These are phyloP conservation scores for Pungitius pungitius DNA, from an alignment of 2,113 vertebrate genomes.

Conservation along the genomic window DNA sequence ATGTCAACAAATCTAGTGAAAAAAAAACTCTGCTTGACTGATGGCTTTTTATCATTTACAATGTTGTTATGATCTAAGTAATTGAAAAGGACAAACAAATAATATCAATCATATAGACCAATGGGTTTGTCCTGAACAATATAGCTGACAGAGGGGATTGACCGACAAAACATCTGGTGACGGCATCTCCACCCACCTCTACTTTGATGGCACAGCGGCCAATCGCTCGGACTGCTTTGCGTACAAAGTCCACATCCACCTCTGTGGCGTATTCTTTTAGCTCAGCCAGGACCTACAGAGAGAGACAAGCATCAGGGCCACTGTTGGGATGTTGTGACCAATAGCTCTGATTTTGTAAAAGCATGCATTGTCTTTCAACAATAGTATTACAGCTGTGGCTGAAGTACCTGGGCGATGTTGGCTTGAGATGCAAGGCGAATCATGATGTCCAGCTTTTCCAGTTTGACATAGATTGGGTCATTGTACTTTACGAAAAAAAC, in stretches of 20 bases:
- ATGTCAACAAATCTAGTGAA: slow-evolving; percentile 16
- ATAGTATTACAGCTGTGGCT: not conserved
- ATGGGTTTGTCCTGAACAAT: not conserved
- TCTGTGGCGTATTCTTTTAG: slow-evolving; percentile 98
- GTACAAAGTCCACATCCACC: slow-evolving; percentile 97
- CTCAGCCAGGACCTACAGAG: slow-evolving; percentile 91
- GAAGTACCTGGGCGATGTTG: slow-evolving; percentile 94
- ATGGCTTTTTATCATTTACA: not conserved
- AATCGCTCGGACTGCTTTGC: slow-evolving; percentile 96
- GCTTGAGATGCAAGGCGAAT: slow-evolving; percentile 97
- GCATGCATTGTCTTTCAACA: not conserved
- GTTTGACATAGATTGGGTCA: slow-evolving; percentile 97
- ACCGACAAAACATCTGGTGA: not conserved
- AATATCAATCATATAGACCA: not conserved
- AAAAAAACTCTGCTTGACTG: not conserved
- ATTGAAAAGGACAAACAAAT: not conserved
- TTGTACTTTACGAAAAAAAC: slow-evolving; percentile 99
- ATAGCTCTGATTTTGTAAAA: not conserved
- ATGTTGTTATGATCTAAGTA: not conserved
- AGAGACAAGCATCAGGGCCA: not conserved
- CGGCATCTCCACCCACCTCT: slow-evolving; percentile 84
- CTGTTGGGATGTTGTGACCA: not conserved
- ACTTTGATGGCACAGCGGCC: slow-evolving; percentile 99
- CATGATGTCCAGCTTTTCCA: slow-evolving; percentile 99
- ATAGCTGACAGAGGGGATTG: not conserved